phyloP scores from a whole-genome alignment of 1,140 invertebrate species.

The Aporrectodea caliginosa region DNA sequence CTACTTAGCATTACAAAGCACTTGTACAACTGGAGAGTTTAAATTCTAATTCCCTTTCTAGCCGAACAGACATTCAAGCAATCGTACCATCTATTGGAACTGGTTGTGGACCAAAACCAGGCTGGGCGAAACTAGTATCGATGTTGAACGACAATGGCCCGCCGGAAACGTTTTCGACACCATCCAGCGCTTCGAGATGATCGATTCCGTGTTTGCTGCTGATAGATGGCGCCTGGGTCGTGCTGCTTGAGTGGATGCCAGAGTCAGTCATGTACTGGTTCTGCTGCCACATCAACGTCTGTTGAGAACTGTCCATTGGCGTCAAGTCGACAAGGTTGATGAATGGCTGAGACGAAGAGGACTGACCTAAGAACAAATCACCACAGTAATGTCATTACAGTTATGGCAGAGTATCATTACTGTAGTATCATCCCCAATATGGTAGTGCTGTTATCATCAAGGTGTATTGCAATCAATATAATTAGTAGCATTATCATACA shows the following conservation, averaged over 20 bases:
- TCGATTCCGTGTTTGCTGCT: slow-evolving; percentile 53
- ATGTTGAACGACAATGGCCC: slow-evolving; percentile 69
- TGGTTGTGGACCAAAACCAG: slow-evolving; percentile 89
- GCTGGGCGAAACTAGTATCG: slow-evolving; percentile 77
- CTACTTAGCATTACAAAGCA: no score
- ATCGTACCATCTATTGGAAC: slow-evolving; percentile 85
- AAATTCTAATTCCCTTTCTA: no score
- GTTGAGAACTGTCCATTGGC: slow-evolving; percentile 59
- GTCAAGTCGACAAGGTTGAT: slow-evolving; percentile 39
- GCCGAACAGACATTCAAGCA: no score
- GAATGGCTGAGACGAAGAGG: not conserved
- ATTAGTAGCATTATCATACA: no score
- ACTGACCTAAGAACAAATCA: not conserved
- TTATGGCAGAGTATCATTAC: no score
- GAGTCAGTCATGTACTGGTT: slow-evolving; percentile 89
- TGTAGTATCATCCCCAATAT: no score
- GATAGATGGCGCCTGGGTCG: slow-evolving; percentile 84
- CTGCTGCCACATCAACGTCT: slow-evolving; percentile 92
- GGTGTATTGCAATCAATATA: no score
- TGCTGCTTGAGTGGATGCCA: slow-evolving; percentile 90
- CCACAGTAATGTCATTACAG: no score
- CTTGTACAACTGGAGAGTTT: no score
- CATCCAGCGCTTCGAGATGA: slow-evolving; percentile 45
- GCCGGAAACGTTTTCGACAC: slow-evolving; percentile 68
- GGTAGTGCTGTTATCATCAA: no score